Conservation (phyloP, 2,888 invertebrate genomes). For the Argyresthia goedartella region DNA sequence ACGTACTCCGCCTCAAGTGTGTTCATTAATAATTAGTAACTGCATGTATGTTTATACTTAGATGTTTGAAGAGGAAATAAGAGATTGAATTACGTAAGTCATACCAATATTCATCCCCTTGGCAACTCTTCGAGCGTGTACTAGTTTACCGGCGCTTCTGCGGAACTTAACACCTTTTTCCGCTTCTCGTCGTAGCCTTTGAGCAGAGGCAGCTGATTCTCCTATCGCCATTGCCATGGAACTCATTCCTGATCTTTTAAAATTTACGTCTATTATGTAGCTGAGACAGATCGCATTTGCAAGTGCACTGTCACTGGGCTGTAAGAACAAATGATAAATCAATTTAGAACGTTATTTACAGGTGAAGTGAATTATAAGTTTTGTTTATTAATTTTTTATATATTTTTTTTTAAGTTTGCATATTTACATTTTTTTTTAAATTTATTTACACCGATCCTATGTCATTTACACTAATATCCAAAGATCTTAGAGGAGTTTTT, state of each 20-base stretch:
- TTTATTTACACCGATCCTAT: slow-evolving; percentile 49
- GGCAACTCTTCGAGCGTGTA: slow-evolving; percentile 55
- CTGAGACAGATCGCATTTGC: slow-evolving; percentile 61
- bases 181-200: slow-evolving; percentile 52
- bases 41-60: too few species aligned
- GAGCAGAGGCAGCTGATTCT: slow-evolving; percentile 56
- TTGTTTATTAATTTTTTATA: too few species aligned
- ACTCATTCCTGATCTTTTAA: slow-evolving; percentile 61
- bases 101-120: slow-evolving; percentile 62
- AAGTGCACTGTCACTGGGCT: slow-evolving; percentile 48
- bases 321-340: slow-evolving; percentile 21
- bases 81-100: neutral
- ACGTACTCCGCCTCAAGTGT: too few species aligned
- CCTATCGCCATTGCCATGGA: slow-evolving; percentile 50
- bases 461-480: slow-evolving; percentile 61
- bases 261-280: slow-evolving; percentile 52
- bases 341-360: too few species aligned
- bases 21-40: too few species aligned
- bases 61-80: too few species aligned
- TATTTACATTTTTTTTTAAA: too few species aligned
- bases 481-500: slow-evolving; percentile 54
- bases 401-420: too few species aligned
- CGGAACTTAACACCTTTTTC: slow-evolving; percentile 57
- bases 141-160: slow-evolving; percentile 54
- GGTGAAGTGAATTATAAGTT: too few species aligned